Percentiles rank a stretch among this genome's conserved stretches.
Evolutionary conservation across 2,113 vertebrate genomes (phyloP).

Genomic region (Hippolais icterina): DNA sequence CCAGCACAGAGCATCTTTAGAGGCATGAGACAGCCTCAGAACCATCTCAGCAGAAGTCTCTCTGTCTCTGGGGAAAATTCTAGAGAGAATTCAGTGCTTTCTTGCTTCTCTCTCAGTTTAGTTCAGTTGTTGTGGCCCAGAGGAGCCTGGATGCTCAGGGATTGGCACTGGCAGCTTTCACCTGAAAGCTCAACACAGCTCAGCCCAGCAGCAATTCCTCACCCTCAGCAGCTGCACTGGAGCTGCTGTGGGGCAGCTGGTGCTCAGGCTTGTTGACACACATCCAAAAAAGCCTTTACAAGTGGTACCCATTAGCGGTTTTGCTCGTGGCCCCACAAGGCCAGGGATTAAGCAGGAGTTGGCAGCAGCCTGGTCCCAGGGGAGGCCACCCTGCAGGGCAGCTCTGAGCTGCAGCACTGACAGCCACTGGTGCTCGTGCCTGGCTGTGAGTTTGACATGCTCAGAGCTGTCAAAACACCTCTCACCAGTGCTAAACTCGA

Average conservation of each 20-base stretch:
- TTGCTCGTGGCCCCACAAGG: neutral
- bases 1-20: neutral
- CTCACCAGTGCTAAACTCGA: neutral
- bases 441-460: neutral
- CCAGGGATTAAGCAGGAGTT: neutral
- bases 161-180: neutral
- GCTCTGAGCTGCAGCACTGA: neutral
- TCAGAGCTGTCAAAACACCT: neutral
- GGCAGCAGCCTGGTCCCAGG: neutral
- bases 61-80: neutral
- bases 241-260: neutral
- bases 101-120: neutral
- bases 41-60: neutral
- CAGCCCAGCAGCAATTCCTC: neutral
- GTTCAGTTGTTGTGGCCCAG: neutral
- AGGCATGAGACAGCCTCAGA: neutral
- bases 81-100: neutral
- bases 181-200: neutral
- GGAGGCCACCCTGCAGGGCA: neutral
- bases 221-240: neutral
- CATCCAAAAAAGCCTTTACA: neutral
- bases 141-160: neutral
- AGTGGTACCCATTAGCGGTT: neutral
- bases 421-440: rapidly evolving
- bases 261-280: neutral